Conservation (phyloP, 2,797 vertebrate genomes). For the Anguilla marmorata region DNA sequence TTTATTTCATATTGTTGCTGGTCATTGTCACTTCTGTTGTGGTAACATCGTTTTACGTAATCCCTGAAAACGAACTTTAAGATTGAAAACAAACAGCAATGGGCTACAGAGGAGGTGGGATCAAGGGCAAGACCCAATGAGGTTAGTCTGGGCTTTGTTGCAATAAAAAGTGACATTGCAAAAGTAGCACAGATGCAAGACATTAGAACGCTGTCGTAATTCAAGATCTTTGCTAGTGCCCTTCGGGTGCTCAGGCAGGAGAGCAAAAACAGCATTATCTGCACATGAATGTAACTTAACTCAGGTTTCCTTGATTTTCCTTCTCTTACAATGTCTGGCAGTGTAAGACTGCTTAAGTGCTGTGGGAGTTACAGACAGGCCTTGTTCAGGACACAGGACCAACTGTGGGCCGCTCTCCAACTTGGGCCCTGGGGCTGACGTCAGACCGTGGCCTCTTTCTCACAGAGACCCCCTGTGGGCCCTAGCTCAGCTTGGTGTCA, state of each 20-base stretch:
- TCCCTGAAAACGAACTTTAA: background rate
- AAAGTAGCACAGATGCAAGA: background rate
- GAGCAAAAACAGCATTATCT: slow-evolving; percentile 6
- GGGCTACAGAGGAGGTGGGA: background rate
- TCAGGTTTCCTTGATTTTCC: background rate
- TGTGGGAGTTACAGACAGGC: slow-evolving; percentile 17
- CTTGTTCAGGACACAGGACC: slow-evolving; percentile 9
- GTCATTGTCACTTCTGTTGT: background rate
- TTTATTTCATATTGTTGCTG: background rate
- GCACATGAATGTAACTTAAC: slow-evolving; percentile 2
- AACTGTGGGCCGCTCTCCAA: slow-evolving; percentile 16
- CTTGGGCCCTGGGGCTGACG: slow-evolving; percentile 6
- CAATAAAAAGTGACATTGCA: background rate
- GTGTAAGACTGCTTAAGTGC: slow-evolving; percentile 7
- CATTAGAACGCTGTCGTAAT: background rate
- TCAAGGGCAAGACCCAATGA: background rate
- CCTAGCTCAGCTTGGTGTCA: slow-evolving; percentile 30
- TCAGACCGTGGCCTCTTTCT: slow-evolving; percentile 9
- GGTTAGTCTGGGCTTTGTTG: background rate
- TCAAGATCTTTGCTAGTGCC: background rate
- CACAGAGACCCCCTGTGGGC: slow-evolving; percentile 29
- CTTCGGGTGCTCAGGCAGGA: background rate
- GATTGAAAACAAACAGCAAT: background rate
- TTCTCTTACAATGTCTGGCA: slow-evolving; percentile 18
- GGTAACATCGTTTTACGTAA: background rate